Conservation (phyloP, 2,113 vertebrate species). For the Eulacestoma nigropectus region DNA sequence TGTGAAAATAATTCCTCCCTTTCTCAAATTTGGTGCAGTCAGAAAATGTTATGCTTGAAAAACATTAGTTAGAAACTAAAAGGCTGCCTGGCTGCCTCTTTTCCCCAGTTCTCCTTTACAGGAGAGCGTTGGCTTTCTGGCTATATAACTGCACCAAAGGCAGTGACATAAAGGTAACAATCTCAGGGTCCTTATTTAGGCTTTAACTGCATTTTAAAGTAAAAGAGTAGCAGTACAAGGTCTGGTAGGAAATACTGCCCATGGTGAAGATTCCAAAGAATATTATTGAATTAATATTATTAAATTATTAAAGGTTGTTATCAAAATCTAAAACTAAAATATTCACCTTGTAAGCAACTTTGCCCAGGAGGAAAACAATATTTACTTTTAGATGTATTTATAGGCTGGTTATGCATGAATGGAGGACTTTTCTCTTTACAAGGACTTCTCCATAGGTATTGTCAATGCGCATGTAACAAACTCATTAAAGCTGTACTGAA, state of each 20-base stretch:
- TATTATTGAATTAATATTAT: no score
- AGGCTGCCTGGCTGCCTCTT: not conserved
- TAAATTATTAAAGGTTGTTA: no score
- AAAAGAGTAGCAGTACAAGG: not conserved
- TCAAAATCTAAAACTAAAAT: not conserved
- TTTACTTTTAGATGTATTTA: not conserved
- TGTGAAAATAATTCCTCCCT: not conserved
- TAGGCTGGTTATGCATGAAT: not conserved
- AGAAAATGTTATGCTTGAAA: not conserved
- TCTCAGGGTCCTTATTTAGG: not conserved
- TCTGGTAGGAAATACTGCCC: not conserved
- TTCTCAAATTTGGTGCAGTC: not conserved
- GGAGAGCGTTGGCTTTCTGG: not conserved
- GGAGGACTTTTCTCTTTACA: not conserved
- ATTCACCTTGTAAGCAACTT: not conserved
- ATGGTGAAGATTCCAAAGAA: not conserved
- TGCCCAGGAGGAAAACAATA: not conserved
- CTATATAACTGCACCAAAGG: not conserved
- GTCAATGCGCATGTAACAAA: not conserved
- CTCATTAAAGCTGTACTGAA: not conserved
- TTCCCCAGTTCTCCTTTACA: not conserved
- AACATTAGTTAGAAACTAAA: not conserved
- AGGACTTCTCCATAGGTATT: not conserved
- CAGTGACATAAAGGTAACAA: not conserved
- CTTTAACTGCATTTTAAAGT: not conserved